Base-by-base conservation (phyloP, 1,140 invertebrate genomes). In the Dinoponera quadriceps region DNA sequence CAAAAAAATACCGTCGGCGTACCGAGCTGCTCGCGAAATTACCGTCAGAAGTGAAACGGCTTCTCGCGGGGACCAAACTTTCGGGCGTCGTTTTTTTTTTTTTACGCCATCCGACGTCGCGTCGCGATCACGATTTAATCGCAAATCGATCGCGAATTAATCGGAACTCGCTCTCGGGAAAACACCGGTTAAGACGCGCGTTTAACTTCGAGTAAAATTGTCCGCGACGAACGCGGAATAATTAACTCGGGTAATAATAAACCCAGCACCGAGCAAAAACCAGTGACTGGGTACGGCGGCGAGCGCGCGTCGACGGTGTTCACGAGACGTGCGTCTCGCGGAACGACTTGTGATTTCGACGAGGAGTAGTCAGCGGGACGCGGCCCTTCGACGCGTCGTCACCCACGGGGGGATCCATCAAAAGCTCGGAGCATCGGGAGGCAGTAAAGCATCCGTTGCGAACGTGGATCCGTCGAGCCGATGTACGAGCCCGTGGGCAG, bases 401-500 rank as follows among this genome's bases (percentile, higher is more conserved):
- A 71, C 65, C 72, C 49, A 73, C 57, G 60, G 55, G 29, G 63
- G 82, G 83, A 89, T 90, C 84, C 80, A 82, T 89, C 88, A 90
- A 87, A 86, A 85, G 86, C 63, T 74, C 59, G 78, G 27, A 82
- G 44, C 69, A 44, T 72, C 44, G 27, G 62, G 83, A 83, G 82
- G 83, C 85, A 90, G 90, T 91, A 91, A 92, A 91, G 89, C 83
- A 92, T 91, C 86, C 71, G 54, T 57, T 81, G 85, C 84, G 82
- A 88, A 85, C 78, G 89, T 85, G 86, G 65, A 78, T 63, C 62
- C 63, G n/a, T n/a, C 22, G 69, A n/a, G 66, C 33, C 29, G 38
- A 38, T 44, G 49, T 65, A 83, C 60, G 49, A 78, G 11, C 57
- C 73, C 83, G 83, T 48, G 77, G 84, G 86, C 84, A 84, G 74